Evolutionary conservation across 2,888 invertebrate genomes (phyloP).

Genomic region (Rotaria magnacalcarata): DNA sequence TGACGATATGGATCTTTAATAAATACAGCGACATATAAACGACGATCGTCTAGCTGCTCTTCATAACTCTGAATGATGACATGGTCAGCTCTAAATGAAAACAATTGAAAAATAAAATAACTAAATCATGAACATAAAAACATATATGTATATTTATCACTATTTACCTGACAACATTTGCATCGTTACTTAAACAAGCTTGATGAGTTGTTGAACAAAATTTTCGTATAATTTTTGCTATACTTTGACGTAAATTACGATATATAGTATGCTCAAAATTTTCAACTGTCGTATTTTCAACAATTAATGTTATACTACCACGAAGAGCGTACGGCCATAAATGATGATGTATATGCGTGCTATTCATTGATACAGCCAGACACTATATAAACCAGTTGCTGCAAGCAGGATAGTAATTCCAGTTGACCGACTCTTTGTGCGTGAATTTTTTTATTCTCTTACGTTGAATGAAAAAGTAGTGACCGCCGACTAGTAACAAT

Average conservation of each 20-base stretch:
- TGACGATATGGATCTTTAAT: slow-evolving; percentile 34
- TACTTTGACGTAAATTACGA: neutral
- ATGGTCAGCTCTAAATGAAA: neutral
- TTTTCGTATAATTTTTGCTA: neutral
- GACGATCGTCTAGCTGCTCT: slow-evolving; percentile 9
- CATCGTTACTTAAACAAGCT: neutral
- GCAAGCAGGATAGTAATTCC: neutral
- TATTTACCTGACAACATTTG: slow-evolving; percentile 9
- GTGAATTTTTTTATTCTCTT: neutral
- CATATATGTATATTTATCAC: neutral
- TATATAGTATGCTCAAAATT: slow-evolving; percentile 12
- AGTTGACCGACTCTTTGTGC: neutral
- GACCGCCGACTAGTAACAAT: slow-evolving; percentile 18
- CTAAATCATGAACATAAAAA: neutral
- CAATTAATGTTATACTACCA: slow-evolving; percentile 20
- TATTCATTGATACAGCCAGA: neutral
- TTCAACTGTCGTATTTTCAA: slow-evolving; percentile 23
- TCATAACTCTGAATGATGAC: slow-evolving; percentile 21
- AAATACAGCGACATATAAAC: slow-evolving; percentile 19
- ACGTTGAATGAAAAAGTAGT: neutral
- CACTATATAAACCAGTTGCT: slow-evolving; percentile 10
- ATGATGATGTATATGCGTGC: slow-evolving; percentile 11
- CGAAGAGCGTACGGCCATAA: slow-evolving; percentile 10
- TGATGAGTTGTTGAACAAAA: neutral
- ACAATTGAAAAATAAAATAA: neutral